phyloP scores from a whole-genome alignment of 2,113 vertebrate species.

The Mormyrus iriodes region DNA sequence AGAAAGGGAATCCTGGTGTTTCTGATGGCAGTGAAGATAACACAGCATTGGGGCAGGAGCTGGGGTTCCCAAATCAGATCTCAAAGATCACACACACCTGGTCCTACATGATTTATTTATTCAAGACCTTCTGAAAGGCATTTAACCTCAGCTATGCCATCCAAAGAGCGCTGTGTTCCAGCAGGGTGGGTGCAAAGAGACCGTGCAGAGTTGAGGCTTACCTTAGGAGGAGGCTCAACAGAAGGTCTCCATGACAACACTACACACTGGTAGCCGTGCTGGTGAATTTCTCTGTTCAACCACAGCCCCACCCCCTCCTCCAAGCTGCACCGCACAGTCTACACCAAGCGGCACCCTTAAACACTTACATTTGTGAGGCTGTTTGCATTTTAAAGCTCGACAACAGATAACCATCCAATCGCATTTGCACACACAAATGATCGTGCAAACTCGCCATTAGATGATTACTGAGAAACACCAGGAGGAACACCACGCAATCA shows the following conservation, averaged over 20 bases:
- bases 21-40: constrained; percentile 7
- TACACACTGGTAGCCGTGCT: not conserved
- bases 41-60: not conserved
- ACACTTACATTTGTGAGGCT: not conserved
- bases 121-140: not conserved
- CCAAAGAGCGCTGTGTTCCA: not conserved
- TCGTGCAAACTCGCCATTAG: not conserved
- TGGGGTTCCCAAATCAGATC: not conserved
- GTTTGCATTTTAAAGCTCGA: not conserved
- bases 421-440: not conserved
- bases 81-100: constrained; percentile 12
- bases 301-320: constrained; percentile 13
- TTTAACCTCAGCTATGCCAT: not conserved
- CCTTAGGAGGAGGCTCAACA: constrained; percentile 25
- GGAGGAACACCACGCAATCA: not conserved
- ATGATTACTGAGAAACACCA: not conserved
- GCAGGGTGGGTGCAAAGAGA: not conserved
- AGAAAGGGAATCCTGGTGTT: not conserved
- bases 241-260: constrained; percentile 37
- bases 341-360: not conserved
- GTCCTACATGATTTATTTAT: not conserved
- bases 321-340: not conserved
- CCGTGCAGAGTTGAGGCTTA: constrained; percentile 23
- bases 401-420: not conserved
- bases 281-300: constrained; percentile 1